These are phyloP conservation scores for Latheticus oryzae DNA, from an alignment of 2,888 invertebrate species.

Conservation along the genomic window DNA sequence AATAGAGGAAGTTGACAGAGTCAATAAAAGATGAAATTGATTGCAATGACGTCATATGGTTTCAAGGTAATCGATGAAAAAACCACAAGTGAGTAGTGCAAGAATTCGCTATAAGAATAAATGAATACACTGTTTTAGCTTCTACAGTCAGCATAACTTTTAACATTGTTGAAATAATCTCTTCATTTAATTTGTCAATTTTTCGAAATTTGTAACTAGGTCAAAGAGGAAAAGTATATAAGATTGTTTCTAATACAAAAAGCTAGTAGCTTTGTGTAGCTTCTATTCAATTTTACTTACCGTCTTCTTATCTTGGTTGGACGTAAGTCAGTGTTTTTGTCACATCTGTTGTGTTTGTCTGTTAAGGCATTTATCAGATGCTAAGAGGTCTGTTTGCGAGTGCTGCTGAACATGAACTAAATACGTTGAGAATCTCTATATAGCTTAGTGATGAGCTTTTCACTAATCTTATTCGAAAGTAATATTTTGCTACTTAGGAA, in stretches of 20 bases:
- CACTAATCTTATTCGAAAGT: constrained; percentile 34
- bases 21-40: constrained; percentile 10
- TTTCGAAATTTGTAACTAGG: too few relatives aligned
- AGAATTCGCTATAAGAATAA: too few relatives aligned
- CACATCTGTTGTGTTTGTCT: constrained; percentile 28
- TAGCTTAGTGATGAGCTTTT: constrained; percentile 26
- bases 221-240: too few relatives aligned
- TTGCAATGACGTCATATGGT: constrained; percentile 15
- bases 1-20: constrained; percentile 16
- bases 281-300: constrained; percentile 22
- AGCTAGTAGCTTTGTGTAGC: too few relatives aligned
- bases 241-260: too few relatives aligned
- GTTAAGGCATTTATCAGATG: constrained; percentile 28
- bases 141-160: too few relatives aligned
- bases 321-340: constrained; percentile 39
- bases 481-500: constrained; percentile 36
- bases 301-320: constrained; percentile 11
- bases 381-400: constrained; percentile 35
- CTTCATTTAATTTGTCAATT: too few relatives aligned
- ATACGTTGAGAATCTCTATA: constrained; percentile 33
- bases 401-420: constrained; percentile 33
- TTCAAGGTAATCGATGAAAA: constrained; percentile 8
- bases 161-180: too few relatives aligned
- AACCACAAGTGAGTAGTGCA: too few relatives aligned
- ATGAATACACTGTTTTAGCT: constrained; percentile 4